Conservation (phyloP, 2,113 vertebrate species). For the Ahaetulla prasina region DNA sequence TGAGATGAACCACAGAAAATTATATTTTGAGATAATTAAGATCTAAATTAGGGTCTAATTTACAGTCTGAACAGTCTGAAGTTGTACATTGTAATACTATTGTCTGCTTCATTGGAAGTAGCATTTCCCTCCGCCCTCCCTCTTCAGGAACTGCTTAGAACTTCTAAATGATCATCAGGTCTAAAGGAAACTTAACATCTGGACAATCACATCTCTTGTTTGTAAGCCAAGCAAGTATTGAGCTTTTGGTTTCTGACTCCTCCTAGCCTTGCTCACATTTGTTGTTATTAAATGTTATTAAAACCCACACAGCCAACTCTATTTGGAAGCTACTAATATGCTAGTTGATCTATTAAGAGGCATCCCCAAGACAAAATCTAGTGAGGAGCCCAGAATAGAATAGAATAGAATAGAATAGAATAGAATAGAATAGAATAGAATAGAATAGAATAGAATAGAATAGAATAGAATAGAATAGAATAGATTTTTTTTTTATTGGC, state of each 20-base stretch:
- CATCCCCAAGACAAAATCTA: neutral
- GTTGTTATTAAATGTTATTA: neutral
- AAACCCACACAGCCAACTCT: neutral
- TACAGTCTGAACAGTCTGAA: too few species aligned
- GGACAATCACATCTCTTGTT: neutral
- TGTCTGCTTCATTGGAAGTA: neutral
- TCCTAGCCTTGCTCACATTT: neutral
- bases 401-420: too few species aligned
- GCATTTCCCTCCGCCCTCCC: neutral
- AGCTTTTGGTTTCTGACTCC: neutral
- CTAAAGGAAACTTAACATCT: neutral
- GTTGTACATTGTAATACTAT: neutral
- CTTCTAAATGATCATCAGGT: neutral
- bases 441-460: too few species aligned
- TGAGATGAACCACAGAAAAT: neutral
- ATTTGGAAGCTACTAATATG: neutral
- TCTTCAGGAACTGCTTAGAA: neutral
- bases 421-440: too few species aligned
- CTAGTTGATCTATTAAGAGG: neutral
- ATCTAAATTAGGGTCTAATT: neutral
- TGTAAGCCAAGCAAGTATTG: neutral
- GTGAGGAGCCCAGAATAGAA: neutral
- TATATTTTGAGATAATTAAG: neutral
- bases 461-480: too few species aligned
- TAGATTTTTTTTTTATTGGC: too few species aligned